These are phyloP conservation scores for Neodiprion lecontei DNA, from an alignment of 1,140 invertebrate genomes.

Conservation along the genomic window DNA sequence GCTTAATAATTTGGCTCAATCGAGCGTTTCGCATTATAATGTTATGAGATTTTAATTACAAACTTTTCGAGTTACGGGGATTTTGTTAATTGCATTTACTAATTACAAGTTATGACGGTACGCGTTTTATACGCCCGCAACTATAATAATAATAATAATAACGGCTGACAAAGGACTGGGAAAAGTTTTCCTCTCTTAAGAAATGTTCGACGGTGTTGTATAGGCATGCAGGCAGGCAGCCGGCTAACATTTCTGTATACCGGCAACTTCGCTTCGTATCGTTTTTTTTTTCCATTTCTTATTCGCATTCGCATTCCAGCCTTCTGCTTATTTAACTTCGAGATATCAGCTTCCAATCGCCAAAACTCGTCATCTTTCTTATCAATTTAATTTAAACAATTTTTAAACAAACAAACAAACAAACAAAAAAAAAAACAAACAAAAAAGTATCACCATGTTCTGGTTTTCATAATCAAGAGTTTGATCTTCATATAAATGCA, in stretches of 20 bases:
- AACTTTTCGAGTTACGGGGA: not conserved
- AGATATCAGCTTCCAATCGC: not conserved
- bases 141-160: not conserved
- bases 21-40: not conserved
- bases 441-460: no score
- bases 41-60: slow-evolving; percentile 5
- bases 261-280: not conserved
- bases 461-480: not conserved
- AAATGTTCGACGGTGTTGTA: not conserved
- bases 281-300: not conserved
- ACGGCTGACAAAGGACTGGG: not conserved
- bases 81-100: slow-evolving; percentile 1
- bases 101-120: not conserved
- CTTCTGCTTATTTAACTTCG: not conserved
- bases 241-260: not conserved
- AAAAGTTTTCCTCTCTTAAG: not conserved
- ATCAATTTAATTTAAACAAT: not conserved
- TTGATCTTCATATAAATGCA: not conserved
- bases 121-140: not conserved
- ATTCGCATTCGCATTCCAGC: not conserved
- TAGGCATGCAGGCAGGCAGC: not conserved
- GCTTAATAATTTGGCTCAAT: not conserved
- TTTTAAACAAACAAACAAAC: not conserved
- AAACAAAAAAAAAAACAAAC: no score
- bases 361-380: not conserved